Percentiles rank a stretch among this genome's conserved stretches.
Conservation (phyloP, 2,797 vertebrate species). For the Chaenodraco wilsoni region DNA sequence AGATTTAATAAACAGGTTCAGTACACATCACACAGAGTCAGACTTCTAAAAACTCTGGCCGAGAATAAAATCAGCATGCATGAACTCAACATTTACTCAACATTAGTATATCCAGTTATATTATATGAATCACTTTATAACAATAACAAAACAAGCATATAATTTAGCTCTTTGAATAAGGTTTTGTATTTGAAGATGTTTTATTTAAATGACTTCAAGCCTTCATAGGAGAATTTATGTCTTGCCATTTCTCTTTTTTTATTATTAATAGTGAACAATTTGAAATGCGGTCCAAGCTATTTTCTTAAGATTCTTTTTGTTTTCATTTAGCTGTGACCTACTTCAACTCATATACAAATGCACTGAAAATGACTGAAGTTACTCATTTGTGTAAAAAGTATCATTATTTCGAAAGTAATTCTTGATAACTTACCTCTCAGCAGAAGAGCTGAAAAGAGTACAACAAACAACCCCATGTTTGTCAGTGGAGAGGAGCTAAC, state of each 20-base stretch:
- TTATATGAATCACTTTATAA: background rate
- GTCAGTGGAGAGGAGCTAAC: constrained; percentile 20
- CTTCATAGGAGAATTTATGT: background rate
- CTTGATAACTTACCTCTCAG: constrained; percentile 49
- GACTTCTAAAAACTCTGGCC: background rate
- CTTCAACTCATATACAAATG: background rate
- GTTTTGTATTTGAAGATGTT: background rate
- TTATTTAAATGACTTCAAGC: background rate
- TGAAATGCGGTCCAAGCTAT: no score
- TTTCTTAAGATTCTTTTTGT: background rate
- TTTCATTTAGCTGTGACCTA: background rate
- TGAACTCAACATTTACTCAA: background rate
- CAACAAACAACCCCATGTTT: constrained; percentile 41
- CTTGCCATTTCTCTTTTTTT: background rate
- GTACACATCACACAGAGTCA: background rate
- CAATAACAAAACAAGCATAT: background rate
- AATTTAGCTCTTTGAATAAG: background rate
- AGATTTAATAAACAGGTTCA: background rate
- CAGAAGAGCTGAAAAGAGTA: constrained; percentile 41
- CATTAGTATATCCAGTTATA: background rate
- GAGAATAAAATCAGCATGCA: background rate
- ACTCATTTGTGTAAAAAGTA: background rate
- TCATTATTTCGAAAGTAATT: background rate
- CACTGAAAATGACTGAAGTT: background rate
- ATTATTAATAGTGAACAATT: no score